These are phyloP conservation scores for Achlya flavicornis DNA, from an alignment of 2,888 invertebrate genomes.

Conservation along the genomic window DNA sequence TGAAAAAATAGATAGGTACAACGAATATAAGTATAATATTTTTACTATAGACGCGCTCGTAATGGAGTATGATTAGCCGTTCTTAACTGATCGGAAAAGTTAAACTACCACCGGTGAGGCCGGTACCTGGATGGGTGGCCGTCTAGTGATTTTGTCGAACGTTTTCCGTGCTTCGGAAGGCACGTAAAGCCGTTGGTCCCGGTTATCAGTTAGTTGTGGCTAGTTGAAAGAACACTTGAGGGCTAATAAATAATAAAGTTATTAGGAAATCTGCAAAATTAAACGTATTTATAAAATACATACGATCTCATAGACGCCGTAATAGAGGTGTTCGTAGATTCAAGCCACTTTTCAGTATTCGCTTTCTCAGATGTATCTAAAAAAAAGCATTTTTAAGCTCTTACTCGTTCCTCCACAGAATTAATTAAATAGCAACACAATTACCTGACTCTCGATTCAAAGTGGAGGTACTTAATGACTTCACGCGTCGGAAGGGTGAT, in stretches of 20 bases:
- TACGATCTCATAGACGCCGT: constrained; percentile 28
- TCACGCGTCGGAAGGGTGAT: constrained; percentile 21
- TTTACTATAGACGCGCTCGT: no score
- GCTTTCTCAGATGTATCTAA: neutral
- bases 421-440: neutral
- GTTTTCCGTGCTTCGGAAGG: no score
- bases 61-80: no score
- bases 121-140: no score
- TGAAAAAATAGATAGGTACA: constrained; percentile 23
- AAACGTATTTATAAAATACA: constrained; percentile 15
- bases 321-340: constrained; percentile 38
- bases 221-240: no score
- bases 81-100: no score
- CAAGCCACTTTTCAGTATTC: constrained; percentile 28
- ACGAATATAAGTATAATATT: no score
- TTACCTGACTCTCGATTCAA: constrained; percentile 45
- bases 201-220: no score
- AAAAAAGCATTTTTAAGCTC: neutral
- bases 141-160: no score
- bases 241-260: constrained; percentile 9
- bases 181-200: no score
- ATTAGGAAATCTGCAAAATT: neutral
- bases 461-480: constrained; percentile 30
- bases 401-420: neutral
- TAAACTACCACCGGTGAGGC: no score